A percentile compares a stretch with the other conserved stretches of the same genome.
Conservation (phyloP, 2,797 vertebrate species). For the Lacerta bilineata region DNA sequence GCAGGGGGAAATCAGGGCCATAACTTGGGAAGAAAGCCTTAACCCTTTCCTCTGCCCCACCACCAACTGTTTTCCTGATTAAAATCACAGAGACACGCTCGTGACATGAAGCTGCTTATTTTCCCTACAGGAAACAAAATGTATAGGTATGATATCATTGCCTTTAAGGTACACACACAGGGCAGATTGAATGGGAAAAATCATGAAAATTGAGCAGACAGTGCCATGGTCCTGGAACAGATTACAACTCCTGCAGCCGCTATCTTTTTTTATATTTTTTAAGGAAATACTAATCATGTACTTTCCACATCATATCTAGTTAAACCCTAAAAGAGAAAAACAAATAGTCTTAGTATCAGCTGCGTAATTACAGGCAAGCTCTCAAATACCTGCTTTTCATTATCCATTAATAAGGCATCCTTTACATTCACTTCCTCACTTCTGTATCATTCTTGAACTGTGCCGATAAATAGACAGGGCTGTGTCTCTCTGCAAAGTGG, state of each 20-base stretch:
- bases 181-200: too few relatives aligned
- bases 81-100: too few relatives aligned
- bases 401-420: neutral
- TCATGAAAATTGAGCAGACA: neutral
- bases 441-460: conserved; percentile 21
- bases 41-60: too few relatives aligned
- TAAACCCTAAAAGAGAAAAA: conserved; percentile 43
- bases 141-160: too few relatives aligned
- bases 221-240: neutral
- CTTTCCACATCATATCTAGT: neutral
- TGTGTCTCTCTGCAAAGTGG: conserved; percentile 45
- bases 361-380: conserved; percentile 41
- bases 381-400: neutral
- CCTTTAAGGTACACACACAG: too few relatives aligned
- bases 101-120: too few relatives aligned
- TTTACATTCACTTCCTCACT: conserved; percentile 41
- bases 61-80: too few relatives aligned
- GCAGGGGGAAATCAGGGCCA: too few relatives aligned
- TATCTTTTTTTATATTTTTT: neutral
- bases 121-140: too few relatives aligned
- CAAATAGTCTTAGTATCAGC: conserved; percentile 43
- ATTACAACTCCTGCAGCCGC: neutral
- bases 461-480: conserved; percentile 31
- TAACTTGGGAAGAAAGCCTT: too few relatives aligned
- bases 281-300: neutral